Base-by-base conservation (phyloP, 2,888 invertebrate genomes). In the Athripsodes cinereus region DNA sequence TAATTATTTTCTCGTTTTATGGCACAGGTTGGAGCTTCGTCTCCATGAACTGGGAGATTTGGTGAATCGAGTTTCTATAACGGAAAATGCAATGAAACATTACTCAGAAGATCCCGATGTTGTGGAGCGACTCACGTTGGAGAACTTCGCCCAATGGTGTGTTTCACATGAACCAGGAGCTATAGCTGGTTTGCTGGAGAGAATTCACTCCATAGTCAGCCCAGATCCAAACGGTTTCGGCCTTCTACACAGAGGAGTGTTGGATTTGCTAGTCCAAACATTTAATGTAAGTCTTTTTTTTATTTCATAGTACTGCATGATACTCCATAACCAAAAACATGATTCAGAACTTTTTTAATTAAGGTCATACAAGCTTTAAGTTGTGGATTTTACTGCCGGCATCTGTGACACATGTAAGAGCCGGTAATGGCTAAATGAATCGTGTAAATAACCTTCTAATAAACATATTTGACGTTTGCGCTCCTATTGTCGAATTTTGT, bases 141-240 rank as follows among this genome's bases (percentile, higher is more conserved):
- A 86, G 67, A 81, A 84, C 67, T 90, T 90, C 68, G 88, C 90
- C 0, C 77, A 76, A 64, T 82, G 81, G 73, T 84, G 85, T 46
- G 84, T 89, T 1, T 84, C 88, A 0, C 86, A 86, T 65, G 82
- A 82, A 66, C 73, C 82, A 0, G 75, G 81, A 48, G 86, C 87
- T 2, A 74, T 90, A 55, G 81, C 83, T 26, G 82, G 83, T 61
- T 68, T 87, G 21, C 70, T 90, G 66, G 85, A 87, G 67, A 76
- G 82, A 8, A 78, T 90, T 35, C 86, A 88, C 69, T 72, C 81
- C 3, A 74, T 84, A 20, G 73, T 88, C 2, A 80, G 79, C 26
- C 81, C 84, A 0, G 72, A 74, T 2, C 73, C 76, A 1, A 16
- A 22, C 52, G 31, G 40, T 10, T 21, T 22, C 5, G 57, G 60